Evolutionary conservation across 2,797 vertebrate genomes (phyloP).

Genomic region (Phyllotis vaccarum): DNA sequence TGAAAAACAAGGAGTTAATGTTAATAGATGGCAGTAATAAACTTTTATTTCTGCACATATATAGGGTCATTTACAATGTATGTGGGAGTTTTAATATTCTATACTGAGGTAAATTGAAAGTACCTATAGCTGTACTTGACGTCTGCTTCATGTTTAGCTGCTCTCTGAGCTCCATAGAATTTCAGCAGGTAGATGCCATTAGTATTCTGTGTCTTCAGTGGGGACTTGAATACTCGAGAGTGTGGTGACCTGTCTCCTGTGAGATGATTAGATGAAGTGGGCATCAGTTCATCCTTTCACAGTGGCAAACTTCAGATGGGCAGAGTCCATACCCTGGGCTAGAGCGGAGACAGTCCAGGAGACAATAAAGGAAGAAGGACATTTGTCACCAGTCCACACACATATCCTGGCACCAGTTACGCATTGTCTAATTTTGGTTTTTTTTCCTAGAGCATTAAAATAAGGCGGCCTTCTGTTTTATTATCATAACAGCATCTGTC

Average conservation of each 20-base stretch:
- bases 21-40: neutral
- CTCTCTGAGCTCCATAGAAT: neutral
- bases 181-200: accelerated
- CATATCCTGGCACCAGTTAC: neutral
- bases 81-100: neutral
- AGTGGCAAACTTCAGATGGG: neutral
- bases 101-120: neutral
- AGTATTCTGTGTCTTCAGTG: neutral
- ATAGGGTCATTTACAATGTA: neutral
- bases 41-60: neutral
- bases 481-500: neutral
- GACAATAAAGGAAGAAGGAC: neutral
- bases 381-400: neutral
- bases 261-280: no score
- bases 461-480: neutral
- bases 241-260: neutral
- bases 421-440: neutral
- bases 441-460: neutral
- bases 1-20: neutral
- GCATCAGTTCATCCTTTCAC: no score
- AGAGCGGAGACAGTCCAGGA: neutral
- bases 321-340: neutral
- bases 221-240: neutral
- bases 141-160: neutral
- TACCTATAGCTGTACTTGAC: no score